Conservation (phyloP, 2,113 vertebrate species). For the Scomber scombrus region DNA sequence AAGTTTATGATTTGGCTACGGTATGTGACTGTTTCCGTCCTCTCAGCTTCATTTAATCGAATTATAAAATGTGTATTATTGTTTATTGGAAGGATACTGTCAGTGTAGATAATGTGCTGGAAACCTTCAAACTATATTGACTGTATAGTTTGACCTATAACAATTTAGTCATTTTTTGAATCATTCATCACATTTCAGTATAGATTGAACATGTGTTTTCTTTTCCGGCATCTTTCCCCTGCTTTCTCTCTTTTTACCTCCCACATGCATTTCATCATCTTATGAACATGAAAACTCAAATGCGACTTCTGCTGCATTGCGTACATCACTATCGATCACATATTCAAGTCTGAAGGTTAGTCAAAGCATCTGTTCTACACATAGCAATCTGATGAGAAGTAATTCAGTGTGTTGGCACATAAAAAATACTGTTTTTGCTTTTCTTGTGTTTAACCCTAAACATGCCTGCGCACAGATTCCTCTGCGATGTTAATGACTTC, state of each 20-base stretch:
- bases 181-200: not conserved
- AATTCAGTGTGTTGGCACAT: no score
- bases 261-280: constrained; percentile 16
- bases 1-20: no score
- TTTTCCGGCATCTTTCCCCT: not conserved
- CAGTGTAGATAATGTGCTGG: no score
- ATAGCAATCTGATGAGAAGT: not conserved
- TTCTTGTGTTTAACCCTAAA: not conserved
- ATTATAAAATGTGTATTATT: not conserved
- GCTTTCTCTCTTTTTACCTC: not conserved
- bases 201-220: not conserved
- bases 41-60: no score
- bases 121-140: no score
- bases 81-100: not conserved
- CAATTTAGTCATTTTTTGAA: no score
- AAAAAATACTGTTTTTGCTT: not conserved
- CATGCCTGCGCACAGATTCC: not conserved
- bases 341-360: not conserved
- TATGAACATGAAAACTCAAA: constrained; percentile 28
- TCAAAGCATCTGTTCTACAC: not conserved
- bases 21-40: no score
- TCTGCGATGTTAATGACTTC: constrained; percentile 31
- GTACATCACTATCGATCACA: not conserved
- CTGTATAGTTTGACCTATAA: no score
- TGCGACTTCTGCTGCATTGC: not conserved